Conservation (phyloP, 2,113 vertebrate genomes). For the Montifringilla adamsi region DNA sequence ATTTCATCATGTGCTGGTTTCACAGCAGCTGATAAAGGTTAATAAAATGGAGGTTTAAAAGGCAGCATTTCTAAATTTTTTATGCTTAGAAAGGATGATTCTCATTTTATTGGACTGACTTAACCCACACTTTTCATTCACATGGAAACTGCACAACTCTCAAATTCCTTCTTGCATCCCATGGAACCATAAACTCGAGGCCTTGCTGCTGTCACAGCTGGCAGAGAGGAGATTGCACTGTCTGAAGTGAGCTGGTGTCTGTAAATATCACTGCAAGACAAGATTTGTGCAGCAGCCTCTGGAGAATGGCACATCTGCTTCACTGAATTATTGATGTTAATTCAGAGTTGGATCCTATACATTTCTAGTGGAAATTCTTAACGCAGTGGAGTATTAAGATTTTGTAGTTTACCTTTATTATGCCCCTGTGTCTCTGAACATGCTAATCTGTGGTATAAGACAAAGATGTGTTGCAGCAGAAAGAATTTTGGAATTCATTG, state of each 20-base stretch:
- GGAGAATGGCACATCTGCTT: not conserved
- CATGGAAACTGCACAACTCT: not conserved
- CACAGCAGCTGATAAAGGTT: slow-evolving; percentile 69
- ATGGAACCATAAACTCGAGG: not conserved
- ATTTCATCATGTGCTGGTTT: slow-evolving; percentile 51
- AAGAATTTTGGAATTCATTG: not conserved
- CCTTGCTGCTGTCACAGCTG: not conserved
- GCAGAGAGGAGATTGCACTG: not conserved
- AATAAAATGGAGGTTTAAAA: slow-evolving; percentile 68
- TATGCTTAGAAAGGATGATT: slow-evolving; percentile 17
- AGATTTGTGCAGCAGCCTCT: not conserved
- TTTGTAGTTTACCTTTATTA: not conserved
- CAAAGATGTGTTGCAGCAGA: not conserved
- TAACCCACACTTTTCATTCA: not conserved
- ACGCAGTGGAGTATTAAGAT: not conserved
- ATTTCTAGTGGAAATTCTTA: not conserved
- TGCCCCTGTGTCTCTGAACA: not conserved
- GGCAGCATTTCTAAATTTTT: slow-evolving; percentile 37
- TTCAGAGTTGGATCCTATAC: not conserved
- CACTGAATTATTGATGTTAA: not conserved
- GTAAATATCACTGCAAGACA: not conserved
- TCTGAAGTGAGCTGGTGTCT: not conserved
- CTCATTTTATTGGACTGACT: not conserved
- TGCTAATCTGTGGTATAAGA: not conserved
- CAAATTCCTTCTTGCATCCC: not conserved